phyloP scores from a whole-genome alignment of 2,113 vertebrate species.

The Terrapene triunguis region DNA sequence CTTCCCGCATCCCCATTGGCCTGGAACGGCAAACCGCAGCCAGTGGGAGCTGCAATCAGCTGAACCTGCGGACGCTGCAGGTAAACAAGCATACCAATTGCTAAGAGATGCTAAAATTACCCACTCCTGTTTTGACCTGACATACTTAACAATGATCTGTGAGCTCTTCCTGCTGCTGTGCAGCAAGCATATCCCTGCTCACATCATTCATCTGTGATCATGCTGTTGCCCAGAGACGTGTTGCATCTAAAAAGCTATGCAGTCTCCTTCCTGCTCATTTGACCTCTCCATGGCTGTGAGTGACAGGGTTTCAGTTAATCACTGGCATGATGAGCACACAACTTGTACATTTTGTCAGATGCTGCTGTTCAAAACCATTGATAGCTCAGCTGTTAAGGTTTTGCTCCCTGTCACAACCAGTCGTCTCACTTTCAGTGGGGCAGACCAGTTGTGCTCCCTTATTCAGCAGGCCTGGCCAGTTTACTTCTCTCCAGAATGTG shows the following conservation, averaged over 20 bases:
- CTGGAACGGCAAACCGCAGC: too few relatives aligned
- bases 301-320: not conserved
- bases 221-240: not conserved
- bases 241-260: fast-evolving
- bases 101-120: slow-evolving; percentile 54
- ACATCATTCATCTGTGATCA: not conserved
- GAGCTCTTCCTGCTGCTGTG: slow-evolving; percentile 30
- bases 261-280: not conserved
- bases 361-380: not conserved
- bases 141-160: not conserved
- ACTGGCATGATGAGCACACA: not conserved
- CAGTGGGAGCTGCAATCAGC: too few relatives aligned
- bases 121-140: slow-evolving; percentile 27
- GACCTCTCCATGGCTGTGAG: not conserved
- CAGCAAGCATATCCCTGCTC: not conserved
- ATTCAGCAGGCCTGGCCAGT: not conserved
- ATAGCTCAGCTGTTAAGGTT: not conserved
- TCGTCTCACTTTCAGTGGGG: not conserved
- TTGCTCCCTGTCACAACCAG: not conserved
- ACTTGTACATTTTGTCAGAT: not conserved
- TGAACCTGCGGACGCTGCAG: too few relatives aligned
- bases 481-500: not conserved
- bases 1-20: too few relatives aligned
- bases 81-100: not conserved
- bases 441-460: not conserved